These are phyloP conservation scores for Abrostola triplasia DNA, from an alignment of 2,888 invertebrate species.

Conservation along the genomic window DNA sequence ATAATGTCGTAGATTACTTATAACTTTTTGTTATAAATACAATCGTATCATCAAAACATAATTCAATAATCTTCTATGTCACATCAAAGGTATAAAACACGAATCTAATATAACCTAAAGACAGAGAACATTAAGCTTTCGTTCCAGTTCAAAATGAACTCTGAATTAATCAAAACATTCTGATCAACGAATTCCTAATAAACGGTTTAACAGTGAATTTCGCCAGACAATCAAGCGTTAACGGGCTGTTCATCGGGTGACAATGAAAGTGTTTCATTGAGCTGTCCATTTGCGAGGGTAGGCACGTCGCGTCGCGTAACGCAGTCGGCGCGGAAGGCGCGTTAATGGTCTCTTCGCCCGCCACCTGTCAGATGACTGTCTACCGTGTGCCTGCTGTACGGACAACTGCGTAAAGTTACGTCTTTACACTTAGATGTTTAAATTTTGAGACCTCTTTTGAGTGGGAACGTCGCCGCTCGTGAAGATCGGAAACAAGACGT, in stretches of 20 bases:
- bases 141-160: conserved; percentile 27
- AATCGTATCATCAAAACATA: no score
- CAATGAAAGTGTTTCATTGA: conserved; percentile 69
- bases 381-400: conserved; percentile 55
- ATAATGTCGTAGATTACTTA: no score
- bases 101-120: neutral
- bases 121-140: neutral
- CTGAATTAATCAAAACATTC: conserved; percentile 53
- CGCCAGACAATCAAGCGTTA: conserved; percentile 54
- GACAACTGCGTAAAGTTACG: conserved; percentile 59
- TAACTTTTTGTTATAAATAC: no score
- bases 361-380: conserved; percentile 84
- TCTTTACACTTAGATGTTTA: conserved; percentile 43
- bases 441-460: conserved; percentile 14
- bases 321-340: conserved; percentile 66
- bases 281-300: conserved; percentile 65
- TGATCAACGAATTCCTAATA: conserved; percentile 49
- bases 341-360: conserved; percentile 76
- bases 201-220: conserved; percentile 56
- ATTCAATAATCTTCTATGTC: no score
- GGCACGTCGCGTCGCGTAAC: conserved; percentile 62
- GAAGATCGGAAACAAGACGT: no score
- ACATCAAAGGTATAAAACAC: neutral
- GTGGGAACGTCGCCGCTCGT: conserved; percentile 4
- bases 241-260: conserved; percentile 59